Conservation (phyloP, 2,888 invertebrate species). For the Drosophila pseudotakahashii region DNA sequence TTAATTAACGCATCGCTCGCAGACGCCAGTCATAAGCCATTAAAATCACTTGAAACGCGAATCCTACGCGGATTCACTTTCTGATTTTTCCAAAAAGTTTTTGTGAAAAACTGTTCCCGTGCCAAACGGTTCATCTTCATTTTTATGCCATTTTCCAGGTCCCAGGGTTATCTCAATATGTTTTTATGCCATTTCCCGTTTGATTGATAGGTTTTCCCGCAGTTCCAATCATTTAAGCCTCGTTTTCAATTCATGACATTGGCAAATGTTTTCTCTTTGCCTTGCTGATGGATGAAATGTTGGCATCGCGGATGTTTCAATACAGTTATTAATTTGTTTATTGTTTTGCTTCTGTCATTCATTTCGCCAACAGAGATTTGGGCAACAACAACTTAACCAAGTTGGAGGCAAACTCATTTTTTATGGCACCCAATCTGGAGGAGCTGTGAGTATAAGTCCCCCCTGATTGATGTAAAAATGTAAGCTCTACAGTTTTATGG, state of each 20-base stretch:
- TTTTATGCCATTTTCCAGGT: slow-evolving; percentile 54
- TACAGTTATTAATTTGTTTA: slow-evolving; percentile 54
- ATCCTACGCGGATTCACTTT: slow-evolving; percentile 1
- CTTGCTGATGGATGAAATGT: slow-evolving; percentile 62
- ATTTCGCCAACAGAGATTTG: slow-evolving; percentile 87
- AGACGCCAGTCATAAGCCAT: slow-evolving; percentile 47
- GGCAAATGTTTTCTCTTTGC: slow-evolving; percentile 40
- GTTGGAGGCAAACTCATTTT: slow-evolving; percentile 89
- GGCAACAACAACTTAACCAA: slow-evolving; percentile 92
- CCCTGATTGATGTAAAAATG: slow-evolving; percentile 13
- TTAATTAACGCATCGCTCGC: slow-evolving; percentile 75
- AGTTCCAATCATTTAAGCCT: slow-evolving; percentile 38
- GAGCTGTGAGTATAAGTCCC: slow-evolving; percentile 88
- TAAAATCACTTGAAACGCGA: slow-evolving; percentile 36
- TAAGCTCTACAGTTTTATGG: slow-evolving; percentile 1
- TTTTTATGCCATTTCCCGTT: slow-evolving; percentile 27
- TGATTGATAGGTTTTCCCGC: slow-evolving; percentile 63
- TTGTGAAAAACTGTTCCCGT: slow-evolving; percentile 25
- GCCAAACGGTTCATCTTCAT: slow-evolving; percentile 69
- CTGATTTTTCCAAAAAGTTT: slow-evolving; percentile 27
- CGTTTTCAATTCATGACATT: slow-evolving; percentile 56
- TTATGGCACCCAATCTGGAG: slow-evolving; percentile 88
- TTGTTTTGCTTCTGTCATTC: slow-evolving; percentile 40
- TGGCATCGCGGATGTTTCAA: slow-evolving; percentile 19
- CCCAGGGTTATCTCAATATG: slow-evolving; percentile 48